Conservation (phyloP, 2,888 invertebrate species). For the Caenorhabditis angaria region DNA sequence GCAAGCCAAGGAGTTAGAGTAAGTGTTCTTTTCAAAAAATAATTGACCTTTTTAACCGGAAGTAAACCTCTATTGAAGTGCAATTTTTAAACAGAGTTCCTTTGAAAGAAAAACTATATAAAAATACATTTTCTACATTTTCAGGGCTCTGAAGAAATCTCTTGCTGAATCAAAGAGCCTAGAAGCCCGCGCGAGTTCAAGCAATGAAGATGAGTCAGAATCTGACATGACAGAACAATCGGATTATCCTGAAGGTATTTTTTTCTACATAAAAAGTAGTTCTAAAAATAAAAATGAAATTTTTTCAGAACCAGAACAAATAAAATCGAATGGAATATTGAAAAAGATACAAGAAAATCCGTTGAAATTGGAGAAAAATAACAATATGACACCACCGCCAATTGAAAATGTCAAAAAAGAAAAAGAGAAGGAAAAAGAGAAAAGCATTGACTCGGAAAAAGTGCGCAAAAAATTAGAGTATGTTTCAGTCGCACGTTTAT, state of each 20-base stretch:
- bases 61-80: no score
- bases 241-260: slow-evolving; percentile 38
- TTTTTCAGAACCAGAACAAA: slow-evolving; percentile 28
- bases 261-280: neutral
- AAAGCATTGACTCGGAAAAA: neutral
- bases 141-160: slow-evolving; percentile 14
- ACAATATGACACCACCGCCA: slow-evolving; percentile 5
- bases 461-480: slow-evolving; percentile 1
- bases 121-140: no score
- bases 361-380: neutral
- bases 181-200: neutral
- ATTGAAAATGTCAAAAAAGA: neutral
- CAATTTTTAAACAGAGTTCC: no score
- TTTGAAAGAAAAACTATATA: no score
- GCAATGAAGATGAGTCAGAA: neutral
- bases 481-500: neutral
- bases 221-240: slow-evolving; percentile 11
- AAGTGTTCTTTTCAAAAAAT: neutral
- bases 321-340: slow-evolving; percentile 18
- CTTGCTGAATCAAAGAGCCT: slow-evolving; percentile 3
- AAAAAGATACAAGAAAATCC: neutral
- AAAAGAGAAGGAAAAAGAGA: slow-evolving; percentile 17
- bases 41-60: no score
- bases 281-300: neutral
- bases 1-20: slow-evolving; percentile 44